Conservation (phyloP, 1,140 invertebrate species). For the Heliconius eleuchia region DNA sequence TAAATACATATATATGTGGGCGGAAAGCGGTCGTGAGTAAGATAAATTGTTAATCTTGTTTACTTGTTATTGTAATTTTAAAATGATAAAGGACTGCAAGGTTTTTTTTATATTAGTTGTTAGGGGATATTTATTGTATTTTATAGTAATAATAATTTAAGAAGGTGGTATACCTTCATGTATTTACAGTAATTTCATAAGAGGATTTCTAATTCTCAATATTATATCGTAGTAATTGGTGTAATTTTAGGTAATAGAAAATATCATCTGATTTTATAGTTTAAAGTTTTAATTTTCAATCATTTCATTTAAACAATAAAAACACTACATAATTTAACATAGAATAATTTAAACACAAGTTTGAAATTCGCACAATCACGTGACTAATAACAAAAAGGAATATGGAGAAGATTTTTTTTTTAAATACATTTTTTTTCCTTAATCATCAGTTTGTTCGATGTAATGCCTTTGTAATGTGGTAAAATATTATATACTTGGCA, state of each 20-base stretch:
- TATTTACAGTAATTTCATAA: not conserved
- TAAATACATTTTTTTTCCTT: not conserved
- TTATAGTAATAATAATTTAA: not conserved
- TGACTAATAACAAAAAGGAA: not conserved
- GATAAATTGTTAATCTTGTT: not conserved
- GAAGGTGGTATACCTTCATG: not conserved
- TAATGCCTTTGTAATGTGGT: constrained; percentile 25
- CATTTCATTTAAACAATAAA: not conserved
- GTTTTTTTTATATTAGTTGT: not conserved
- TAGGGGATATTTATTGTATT: not conserved
- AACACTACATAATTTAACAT: not conserved
- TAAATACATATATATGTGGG: not conserved
- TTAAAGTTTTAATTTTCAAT: not conserved
- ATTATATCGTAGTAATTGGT: not conserved
- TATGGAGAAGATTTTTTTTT: not conserved
- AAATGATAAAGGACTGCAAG: constrained; percentile 7
- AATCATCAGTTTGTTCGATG: constrained; percentile 13
- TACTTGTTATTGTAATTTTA: not conserved
- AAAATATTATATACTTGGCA: constrained; percentile 2
- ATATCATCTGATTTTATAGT: not conserved
- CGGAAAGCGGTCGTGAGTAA: not conserved
- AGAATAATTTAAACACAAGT: not conserved
- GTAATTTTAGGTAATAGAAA: not conserved
- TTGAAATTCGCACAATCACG: constrained; percentile 15
- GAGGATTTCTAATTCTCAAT: not conserved